Evolutionary conservation across 1,140 invertebrate genomes (phyloP), one percentile per base, ranked within the genome.

Genomic region (Lepidurus packardi): DNA sequence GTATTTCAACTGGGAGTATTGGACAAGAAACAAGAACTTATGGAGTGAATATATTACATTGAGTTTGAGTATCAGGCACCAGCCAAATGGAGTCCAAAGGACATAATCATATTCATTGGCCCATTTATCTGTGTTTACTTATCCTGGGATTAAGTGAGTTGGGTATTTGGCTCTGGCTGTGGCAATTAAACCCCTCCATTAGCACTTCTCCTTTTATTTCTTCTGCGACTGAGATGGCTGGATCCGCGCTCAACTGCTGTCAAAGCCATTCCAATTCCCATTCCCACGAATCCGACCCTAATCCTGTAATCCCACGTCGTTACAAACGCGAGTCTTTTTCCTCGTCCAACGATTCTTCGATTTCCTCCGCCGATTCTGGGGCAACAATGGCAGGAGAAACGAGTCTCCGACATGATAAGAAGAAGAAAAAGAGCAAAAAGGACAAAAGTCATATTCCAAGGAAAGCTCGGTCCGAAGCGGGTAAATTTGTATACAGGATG

Each of bases 91-190:
- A 65, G 53, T 65, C 13, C 8, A 65, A 65, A 65, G 53, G 21
- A 21, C 4, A 13, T 21, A n/a, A 13, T 65, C 53, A 65, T 65
- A 21, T 65, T 65, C 53, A 65, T 16, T 65, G 53, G 53, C 53
- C 53, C 7, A 65, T 65, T 65, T 65, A 65, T 65, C 16, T 65
- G 53, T 65, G 53, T 65, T 21, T 65, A n/a, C 16, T 21, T 4
- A n/a, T 65, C 16, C 53, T 65, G 53, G 8, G 53, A 13, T 65
- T 65, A 65, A 65, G 53, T 65, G 53, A 65, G 53, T 21, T 65
- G 13, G 21, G 53, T n/a, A 65, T 65, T 65, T 65, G 53, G 53
- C 53, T 65, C 53, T 65, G 53, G 53, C 53, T 65, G 53, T 65
- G 53, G 53, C 53, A 65, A 65, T 65, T 65, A 65, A 65, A 65